Evolutionary conservation across 2,113 vertebrate genomes (phyloP).

Genomic region (Narcine bancroftii): DNA sequence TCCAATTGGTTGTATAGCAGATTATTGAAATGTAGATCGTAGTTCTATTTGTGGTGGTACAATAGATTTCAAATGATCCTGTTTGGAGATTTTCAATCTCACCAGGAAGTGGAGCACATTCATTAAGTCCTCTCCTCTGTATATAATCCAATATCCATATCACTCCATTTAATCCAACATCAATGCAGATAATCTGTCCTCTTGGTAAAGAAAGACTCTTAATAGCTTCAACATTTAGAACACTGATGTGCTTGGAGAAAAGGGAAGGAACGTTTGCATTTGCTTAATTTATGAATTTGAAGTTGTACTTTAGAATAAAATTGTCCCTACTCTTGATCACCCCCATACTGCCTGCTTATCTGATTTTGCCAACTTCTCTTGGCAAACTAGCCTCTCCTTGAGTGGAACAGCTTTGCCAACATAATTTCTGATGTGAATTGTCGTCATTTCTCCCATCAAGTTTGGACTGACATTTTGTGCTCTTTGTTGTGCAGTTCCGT

Average conservation of each 20-base stretch:
- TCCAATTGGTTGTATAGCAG: no score
- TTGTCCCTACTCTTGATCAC: neutral
- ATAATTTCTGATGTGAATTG: neutral
- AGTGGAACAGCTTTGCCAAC: neutral
- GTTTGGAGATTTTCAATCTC: neutral
- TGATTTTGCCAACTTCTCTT: neutral
- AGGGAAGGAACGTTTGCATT: neutral
- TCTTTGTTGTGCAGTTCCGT: conserved; percentile 67
- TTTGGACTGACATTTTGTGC: conserved; percentile 10
- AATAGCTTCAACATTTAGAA: neutral
- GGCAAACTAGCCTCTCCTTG: neutral
- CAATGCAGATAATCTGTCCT: neutral
- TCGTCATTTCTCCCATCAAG: neutral
- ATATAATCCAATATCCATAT: neutral
- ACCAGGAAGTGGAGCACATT: neutral
- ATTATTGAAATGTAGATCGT: no score
- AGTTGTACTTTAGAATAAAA: neutral
- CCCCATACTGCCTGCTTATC: neutral
- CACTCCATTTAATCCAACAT: neutral
- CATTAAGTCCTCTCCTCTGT: neutral
- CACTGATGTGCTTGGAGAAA: neutral
- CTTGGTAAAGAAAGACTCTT: neutral
- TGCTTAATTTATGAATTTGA: neutral
- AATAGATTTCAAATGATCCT: neutral
- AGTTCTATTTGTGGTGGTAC: neutral